Evolutionary conservation across 2,888 invertebrate genomes (phyloP).

Genomic region (Nycteola revayana): DNA sequence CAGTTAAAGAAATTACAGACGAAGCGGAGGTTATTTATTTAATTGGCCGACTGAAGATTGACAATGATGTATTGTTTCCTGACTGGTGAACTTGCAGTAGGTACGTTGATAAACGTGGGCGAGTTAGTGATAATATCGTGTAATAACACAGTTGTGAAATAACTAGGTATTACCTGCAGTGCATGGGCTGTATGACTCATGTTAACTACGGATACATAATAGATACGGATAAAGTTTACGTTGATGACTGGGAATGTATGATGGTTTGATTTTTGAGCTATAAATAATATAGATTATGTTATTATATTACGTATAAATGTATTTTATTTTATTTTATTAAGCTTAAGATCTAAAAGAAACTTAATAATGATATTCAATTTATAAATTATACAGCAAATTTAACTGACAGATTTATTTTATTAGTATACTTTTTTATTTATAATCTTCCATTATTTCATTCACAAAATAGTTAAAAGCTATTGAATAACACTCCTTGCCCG

Average conservation of each 20-base stretch:
- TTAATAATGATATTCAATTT: too few relatives aligned
- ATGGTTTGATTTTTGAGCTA: neutral
- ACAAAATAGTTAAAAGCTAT: conserved; percentile 5
- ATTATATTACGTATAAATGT: too few relatives aligned
- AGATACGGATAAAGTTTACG: too few relatives aligned
- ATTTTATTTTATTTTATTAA: too few relatives aligned
- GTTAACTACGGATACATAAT: too few relatives aligned
- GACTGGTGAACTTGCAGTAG: conserved; percentile 45
- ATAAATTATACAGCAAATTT: too few relatives aligned
- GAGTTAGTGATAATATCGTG: conserved; percentile 48
- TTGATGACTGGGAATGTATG: too few relatives aligned
- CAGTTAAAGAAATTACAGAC: conserved; percentile 33
- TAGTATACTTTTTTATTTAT: conserved; percentile 8
- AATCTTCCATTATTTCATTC: too few relatives aligned
- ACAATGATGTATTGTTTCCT: conserved; percentile 73
- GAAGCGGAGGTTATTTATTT: conserved; percentile 47
- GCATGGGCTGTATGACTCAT: conserved; percentile 52
- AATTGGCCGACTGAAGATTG: conserved; percentile 64
- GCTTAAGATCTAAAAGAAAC: too few relatives aligned
- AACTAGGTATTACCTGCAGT: conserved; percentile 37
- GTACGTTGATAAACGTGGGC: conserved; percentile 57
- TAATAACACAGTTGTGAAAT: conserved; percentile 57
- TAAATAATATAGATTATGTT: neutral
- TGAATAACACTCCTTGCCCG: conserved; percentile 12
- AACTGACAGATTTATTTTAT: neutral